A percentile compares a stretch with the other conserved stretches of the same genome.
Conservation (phyloP, 2,797 vertebrate species). For the Cephalopachus bancanus region DNA sequence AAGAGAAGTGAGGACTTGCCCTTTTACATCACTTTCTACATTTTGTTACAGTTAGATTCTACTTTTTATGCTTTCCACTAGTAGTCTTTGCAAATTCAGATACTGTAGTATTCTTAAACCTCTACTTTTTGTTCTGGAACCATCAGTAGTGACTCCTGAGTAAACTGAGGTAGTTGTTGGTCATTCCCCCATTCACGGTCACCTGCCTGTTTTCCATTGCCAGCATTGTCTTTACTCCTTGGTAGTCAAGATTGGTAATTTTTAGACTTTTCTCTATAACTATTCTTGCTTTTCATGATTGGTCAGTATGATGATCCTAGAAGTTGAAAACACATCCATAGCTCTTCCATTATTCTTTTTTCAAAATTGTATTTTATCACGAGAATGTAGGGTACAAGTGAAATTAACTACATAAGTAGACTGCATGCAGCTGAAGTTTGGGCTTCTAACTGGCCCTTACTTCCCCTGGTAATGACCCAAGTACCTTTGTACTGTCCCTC, state of each 20-base stretch:
- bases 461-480: too few species aligned
- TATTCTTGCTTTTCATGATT: background rate
- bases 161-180: background rate
- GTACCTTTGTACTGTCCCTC: too few species aligned
- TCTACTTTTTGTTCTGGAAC: background rate
- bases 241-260: background rate
- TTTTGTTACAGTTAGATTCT: background rate
- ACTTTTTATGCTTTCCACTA: background rate
- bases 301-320: background rate
- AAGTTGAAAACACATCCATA: background rate
- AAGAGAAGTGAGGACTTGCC: background rate
- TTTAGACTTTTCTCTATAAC: background rate
- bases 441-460: too few species aligned
- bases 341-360: background rate
- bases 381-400: too few species aligned
- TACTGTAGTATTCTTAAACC: too few species aligned
- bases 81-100: too few species aligned
- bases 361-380: too few species aligned
- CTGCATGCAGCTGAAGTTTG: too few species aligned
- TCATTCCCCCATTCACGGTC: accelerated
- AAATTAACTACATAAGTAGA: too few species aligned
- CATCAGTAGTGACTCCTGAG: background rate
- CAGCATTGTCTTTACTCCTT: background rate
- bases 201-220: background rate
- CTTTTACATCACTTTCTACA: background rate